phyloP scores from a whole-genome alignment of 2,797 vertebrate genomes.

The Rhincodon typus region DNA sequence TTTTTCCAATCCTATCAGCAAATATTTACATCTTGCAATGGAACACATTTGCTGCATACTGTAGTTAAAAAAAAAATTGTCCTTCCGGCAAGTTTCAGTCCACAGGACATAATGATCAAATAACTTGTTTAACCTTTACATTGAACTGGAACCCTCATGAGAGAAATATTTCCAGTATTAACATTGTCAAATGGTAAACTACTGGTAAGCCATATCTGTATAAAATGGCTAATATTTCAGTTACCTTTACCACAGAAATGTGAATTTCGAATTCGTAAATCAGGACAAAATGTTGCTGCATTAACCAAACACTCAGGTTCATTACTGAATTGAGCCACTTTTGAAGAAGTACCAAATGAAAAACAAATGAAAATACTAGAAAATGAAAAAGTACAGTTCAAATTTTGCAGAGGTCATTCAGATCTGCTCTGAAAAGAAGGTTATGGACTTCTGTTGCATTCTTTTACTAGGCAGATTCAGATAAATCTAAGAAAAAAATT shows the following conservation, averaged over 20 bases:
- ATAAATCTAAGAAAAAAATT: background rate
- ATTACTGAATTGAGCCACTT: background rate
- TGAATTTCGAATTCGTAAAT: background rate
- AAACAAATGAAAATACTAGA: background rate
- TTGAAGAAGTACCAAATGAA: background rate
- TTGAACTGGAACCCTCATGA: background rate
- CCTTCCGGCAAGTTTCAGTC: background rate
- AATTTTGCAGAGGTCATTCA: background rate
- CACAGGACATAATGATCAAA: background rate
- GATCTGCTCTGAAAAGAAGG: background rate
- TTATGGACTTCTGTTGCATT: background rate
- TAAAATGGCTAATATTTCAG: background rate
- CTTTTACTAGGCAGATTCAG: background rate
- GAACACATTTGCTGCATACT: background rate
- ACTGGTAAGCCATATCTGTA: background rate
- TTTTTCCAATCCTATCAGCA: background rate
- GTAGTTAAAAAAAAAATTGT: background rate
- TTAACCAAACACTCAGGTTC: background rate
- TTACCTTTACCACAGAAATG: background rate
- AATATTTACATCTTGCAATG: background rate
- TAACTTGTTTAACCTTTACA: background rate
- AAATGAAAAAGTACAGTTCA: background rate
- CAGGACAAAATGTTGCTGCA: background rate
- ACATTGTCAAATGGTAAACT: background rate
- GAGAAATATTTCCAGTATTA: background rate